Conservation (phyloP, 2,888 invertebrate genomes). For the Andrena marginata region DNA sequence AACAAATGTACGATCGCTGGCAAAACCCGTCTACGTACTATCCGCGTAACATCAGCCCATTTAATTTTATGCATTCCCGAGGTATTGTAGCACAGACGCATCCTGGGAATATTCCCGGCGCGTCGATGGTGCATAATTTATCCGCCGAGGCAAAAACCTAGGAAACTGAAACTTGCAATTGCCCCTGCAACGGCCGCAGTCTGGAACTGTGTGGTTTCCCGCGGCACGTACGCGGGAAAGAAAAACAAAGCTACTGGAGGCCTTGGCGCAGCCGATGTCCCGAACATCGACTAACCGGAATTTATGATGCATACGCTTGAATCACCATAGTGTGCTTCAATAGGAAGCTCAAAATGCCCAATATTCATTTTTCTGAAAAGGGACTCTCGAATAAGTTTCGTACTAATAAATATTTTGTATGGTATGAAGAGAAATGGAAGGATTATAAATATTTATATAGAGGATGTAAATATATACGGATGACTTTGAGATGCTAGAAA, state of each 20-base stretch:
- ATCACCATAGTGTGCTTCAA: background rate
- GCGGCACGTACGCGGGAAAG: background rate
- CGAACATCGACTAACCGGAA: background rate
- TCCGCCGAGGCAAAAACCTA: background rate
- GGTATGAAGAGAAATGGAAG: no score
- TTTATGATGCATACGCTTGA: background rate
- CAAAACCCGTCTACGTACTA: background rate
- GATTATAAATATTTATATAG: no score
- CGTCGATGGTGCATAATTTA: slow-evolving; percentile 21
- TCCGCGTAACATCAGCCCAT: background rate
- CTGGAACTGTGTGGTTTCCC: background rate
- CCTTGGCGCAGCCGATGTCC: background rate
- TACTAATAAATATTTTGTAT: no score
- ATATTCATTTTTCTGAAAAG: background rate
- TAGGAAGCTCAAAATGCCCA: background rate
- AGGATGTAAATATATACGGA: no score
- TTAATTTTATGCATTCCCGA: background rate
- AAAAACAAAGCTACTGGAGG: slow-evolving; percentile 6
- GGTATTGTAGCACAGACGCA: background rate
- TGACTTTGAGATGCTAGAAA: no score
- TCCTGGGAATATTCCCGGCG: background rate
- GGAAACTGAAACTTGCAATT: slow-evolving; percentile 33
- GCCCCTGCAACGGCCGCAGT: background rate
- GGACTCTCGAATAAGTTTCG: no score
- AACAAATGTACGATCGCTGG: no score